Percentiles rank a stretch among this genome's conserved stretches.
Evolutionary conservation across 2,888 invertebrate genomes (phyloP).

Genomic region (Hipparchia sbordonii): DNA sequence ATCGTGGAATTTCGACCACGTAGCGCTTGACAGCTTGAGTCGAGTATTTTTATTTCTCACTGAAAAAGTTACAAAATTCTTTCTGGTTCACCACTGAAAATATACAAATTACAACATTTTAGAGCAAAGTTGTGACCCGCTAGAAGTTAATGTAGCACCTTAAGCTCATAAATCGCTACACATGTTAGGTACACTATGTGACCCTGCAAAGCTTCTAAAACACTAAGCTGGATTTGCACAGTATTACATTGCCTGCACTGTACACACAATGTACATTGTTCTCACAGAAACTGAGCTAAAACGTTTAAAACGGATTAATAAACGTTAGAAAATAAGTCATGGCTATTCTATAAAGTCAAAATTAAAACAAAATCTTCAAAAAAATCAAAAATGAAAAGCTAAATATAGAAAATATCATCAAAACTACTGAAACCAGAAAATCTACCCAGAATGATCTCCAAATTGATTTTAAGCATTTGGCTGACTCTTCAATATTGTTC

Average conservation of each 20-base stretch:
- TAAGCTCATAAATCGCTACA: slow-evolving; percentile 16
- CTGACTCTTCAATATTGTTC: too few species aligned
- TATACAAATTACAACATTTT: not conserved
- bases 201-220: slow-evolving; percentile 8
- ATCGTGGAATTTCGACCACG: too few species aligned
- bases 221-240: slow-evolving; percentile 15
- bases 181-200: slow-evolving; percentile 6
- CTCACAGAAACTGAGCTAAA: not conserved
- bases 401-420: too few species aligned
- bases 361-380: too few species aligned
- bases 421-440: too few species aligned
- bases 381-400: too few species aligned
- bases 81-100: not conserved
- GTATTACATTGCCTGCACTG: slow-evolving; percentile 9
- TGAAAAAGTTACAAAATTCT: not conserved
- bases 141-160: slow-evolving; percentile 6
- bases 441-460: too few species aligned
- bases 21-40: too few species aligned
- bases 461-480: too few species aligned
- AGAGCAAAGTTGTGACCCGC: not conserved
- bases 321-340: too few species aligned
- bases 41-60: too few species aligned
- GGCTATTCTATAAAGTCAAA: too few species aligned
- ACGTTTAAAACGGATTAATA: not conserved
- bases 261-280: not conserved